Base-by-base conservation (phyloP, 1,140 invertebrate genomes). In the Leptoteleia sp. region DNA sequence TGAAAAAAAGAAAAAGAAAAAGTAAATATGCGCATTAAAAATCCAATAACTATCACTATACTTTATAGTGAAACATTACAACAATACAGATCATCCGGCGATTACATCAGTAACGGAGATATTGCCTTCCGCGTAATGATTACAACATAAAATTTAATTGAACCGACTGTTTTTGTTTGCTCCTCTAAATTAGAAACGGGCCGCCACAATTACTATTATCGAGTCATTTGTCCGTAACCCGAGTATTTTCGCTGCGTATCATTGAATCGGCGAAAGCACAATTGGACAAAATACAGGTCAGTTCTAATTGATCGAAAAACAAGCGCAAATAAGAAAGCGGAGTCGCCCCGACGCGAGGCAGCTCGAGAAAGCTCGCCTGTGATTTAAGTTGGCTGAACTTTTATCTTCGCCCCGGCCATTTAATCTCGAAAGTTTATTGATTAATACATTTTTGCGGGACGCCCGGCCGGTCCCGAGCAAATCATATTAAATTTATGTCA, bases 331-430 rank as follows among this genome's bases (percentile, higher is more conserved):
- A 68, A 47, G 35, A 57, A 48, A 57, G 43, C 45, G 31, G 19
- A 9, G 13, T 9, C 43, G 0, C 1, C 1, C 5, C 0, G 0
- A 2, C 8, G 65, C 9, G 43, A 70, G 65, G 31, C 43, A 61
- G 43, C 61, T 15, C 47, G 47, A 42, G 47, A 42, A 12, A 27
- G 22, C 19, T 54, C 27, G 11, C n/a, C 27, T 52, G 55, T 62
- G 68, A 72, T 72, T 72, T 47, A 72, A 72, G 19, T 43, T 47
- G 0, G 19, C 25, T 11, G n/a, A 62, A 72, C 38, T 55, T 62
- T 62, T 62, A 57, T 57, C 37, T 48, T 5, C 15, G 15, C 8
- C 12, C 55, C 22, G 5, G 5, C 8, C n/a, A 5, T 38, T n/a
- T 38, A 57, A 57, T 48, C 33, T 11, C 12, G 6, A 38, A 64